These are phyloP conservation scores for Aphyosemion australe DNA, from an alignment of 2,113 vertebrate genomes.

Conservation along the genomic window DNA sequence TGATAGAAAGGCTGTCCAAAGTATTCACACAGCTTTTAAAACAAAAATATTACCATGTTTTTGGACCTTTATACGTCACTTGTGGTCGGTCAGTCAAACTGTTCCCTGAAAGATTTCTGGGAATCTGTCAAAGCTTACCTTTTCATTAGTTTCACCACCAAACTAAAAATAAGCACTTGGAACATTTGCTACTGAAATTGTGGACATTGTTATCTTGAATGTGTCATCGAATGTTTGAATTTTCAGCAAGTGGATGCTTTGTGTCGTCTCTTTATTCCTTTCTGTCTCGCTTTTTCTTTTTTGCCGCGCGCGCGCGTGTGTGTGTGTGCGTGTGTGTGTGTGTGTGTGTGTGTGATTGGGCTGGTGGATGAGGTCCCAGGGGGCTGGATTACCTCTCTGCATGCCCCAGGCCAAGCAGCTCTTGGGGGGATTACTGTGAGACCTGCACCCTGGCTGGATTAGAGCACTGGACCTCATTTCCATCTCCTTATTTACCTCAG, in stretches of 20 bases:
- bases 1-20: neutral
- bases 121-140: neutral
- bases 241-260: constrained; percentile 47
- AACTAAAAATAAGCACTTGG: constrained; percentile 11
- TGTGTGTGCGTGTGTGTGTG: constrained; percentile 2
- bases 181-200: constrained; percentile 24
- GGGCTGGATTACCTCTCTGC: constrained; percentile 80
- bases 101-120: neutral
- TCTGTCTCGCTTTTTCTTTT: constrained; percentile 32
- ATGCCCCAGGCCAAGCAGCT: constrained; percentile 79
- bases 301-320: neutral
- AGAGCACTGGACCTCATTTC: constrained; percentile 75
- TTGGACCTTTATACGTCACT: neutral
- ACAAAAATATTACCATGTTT: neutral
- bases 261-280: constrained; percentile 25
- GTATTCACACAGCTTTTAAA: no score
- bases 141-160: constrained; percentile 5
- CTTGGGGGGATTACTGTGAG: constrained; percentile 79
- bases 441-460: constrained; percentile 80
- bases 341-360: constrained; percentile 12
- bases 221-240: constrained; percentile 46
- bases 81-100: neutral
- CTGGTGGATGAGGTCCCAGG: constrained; percentile 69
- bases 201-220: constrained; percentile 26
- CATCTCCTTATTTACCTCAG: constrained; percentile 75